Evolutionary conservation across 2,888 invertebrate species (phyloP), one percentile per base, ranked within the genome.

Genomic region (Galerucella nymphaeae): DNA sequence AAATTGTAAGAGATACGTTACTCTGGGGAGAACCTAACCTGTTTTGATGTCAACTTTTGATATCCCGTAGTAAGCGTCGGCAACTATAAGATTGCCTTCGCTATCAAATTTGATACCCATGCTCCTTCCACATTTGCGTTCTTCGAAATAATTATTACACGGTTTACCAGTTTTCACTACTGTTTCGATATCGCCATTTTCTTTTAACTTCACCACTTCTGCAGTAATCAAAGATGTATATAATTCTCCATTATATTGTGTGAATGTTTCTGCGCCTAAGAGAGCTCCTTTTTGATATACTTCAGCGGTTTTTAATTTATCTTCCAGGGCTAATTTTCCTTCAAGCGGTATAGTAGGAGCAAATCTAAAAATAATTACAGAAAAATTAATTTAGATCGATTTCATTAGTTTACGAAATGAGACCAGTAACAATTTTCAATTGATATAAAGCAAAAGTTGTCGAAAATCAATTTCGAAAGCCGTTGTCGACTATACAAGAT

Each of bases 51-150:
- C 91, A 48, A 97, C 92, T 84, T 91, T 92, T 89, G 93, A 97
- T 70, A 99, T 88, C 20, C 98, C 98, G 82, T 93, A 90, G 86
- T 98, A 98, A 0, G 95, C 91, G 88, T 99, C 98, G 9, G 90
- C 91, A 14, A 94, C 93, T 81, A 91, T 92, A 82, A 92, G 89
- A 76, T 87, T 89, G 45, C 92, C 93, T 80, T 90, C 89, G 58
- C 91, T 90, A 85, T 95, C 94, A 83, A 97, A 93, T 72, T 91
- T 88, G 82, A 99, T 88, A 14, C 98, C 98, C n/a, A 99, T 88
- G 0, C 97, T 97, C 73, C 98, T 90, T 1, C 99, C 98, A 87
- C 98, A 98, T 71, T 91, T 91, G 11, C 91, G 89, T 84, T 97
- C 97, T 83, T 96, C 92, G 82, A 89, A 89, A 57, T 90, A 82